These are phyloP conservation scores for Cheilosia impressa DNA, from an alignment of 2,888 invertebrate species.

Conservation along the genomic window DNA sequence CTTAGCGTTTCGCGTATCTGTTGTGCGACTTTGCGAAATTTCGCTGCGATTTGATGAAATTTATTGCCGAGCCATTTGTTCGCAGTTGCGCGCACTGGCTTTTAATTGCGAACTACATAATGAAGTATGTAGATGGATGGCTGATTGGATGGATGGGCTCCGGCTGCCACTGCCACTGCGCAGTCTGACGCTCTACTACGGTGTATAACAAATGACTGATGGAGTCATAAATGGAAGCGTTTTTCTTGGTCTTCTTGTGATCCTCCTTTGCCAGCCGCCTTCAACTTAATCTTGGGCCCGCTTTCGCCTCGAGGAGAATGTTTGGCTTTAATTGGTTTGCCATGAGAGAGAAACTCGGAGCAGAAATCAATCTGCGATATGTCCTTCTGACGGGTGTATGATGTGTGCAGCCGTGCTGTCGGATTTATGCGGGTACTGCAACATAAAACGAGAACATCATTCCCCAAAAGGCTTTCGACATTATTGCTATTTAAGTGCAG, in stretches of 20 bases:
- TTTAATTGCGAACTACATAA: slow-evolving; percentile 74
- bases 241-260: slow-evolving; percentile 39
- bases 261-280: slow-evolving; percentile 47
- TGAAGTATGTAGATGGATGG: slow-evolving; percentile 67
- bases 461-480: slow-evolving; percentile 17
- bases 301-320: slow-evolving; percentile 69
- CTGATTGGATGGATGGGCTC: slow-evolving; percentile 43
- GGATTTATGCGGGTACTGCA: slow-evolving; percentile 11
- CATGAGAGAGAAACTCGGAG: slow-evolving; percentile 42
- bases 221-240: slow-evolving; percentile 73
- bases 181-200: slow-evolving; percentile 6
- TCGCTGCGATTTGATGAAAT: slow-evolving; percentile 65
- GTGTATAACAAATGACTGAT: slow-evolving; percentile 64
- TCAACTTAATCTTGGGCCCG: slow-evolving; percentile 58
- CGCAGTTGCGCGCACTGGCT: slow-evolving; percentile 60
- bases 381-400: slow-evolving; percentile 39
- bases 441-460: background rate
- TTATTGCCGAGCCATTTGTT: slow-evolving; percentile 72
- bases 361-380: slow-evolving; percentile 55
- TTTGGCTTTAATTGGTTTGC: slow-evolving; percentile 70
- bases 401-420: background rate
- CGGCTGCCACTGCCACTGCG: slow-evolving; percentile 26
- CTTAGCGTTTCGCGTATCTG: slow-evolving; percentile 65
- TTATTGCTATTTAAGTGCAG: slow-evolving; percentile 12
- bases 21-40: slow-evolving; percentile 51